Conservation (phyloP, 2,888 invertebrate species). For the Hirtodrosophila confusa region DNA sequence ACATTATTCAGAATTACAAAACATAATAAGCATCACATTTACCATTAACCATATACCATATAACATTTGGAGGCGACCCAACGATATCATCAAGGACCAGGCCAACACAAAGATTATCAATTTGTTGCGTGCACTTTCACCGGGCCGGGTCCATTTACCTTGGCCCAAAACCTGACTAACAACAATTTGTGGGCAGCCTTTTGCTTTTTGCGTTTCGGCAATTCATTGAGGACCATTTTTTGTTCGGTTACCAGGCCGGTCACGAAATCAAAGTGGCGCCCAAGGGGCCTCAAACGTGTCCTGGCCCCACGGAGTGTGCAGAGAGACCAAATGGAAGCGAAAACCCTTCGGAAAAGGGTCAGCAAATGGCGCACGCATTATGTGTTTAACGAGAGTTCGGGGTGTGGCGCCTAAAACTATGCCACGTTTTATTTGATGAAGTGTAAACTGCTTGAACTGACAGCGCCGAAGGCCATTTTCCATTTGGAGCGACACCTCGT, state of each 20-base stretch:
- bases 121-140: conserved; percentile 62
- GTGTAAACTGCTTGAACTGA: conserved; percentile 69
- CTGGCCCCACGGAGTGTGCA: neutral
- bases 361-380: conserved; percentile 59
- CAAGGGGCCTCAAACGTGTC: conserved; percentile 55
- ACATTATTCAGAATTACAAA: conserved; percentile 39
- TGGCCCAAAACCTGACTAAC: conserved; percentile 60
- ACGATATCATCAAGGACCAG: conserved; percentile 52
- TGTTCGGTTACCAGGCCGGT: conserved; percentile 30
- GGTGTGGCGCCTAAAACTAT: conserved; percentile 31
- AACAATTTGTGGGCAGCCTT: conserved; percentile 51
- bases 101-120: conserved; percentile 56
- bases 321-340: conserved; percentile 6
- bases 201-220: conserved; percentile 53
- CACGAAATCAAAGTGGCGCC: conserved; percentile 62
- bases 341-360: conserved; percentile 52
- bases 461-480: conserved; percentile 32
- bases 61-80: conserved; percentile 12
- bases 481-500: conserved; percentile 33
- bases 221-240: conserved; percentile 52
- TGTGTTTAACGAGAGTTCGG: conserved; percentile 53
- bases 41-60: neutral
- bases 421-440: conserved; percentile 70
- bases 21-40: conserved; percentile 47
- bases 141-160: conserved; percentile 49